These are phyloP conservation scores for Pseudomugil tenellus DNA, from an alignment of 2,797 vertebrate genomes.

Conservation along the genomic window DNA sequence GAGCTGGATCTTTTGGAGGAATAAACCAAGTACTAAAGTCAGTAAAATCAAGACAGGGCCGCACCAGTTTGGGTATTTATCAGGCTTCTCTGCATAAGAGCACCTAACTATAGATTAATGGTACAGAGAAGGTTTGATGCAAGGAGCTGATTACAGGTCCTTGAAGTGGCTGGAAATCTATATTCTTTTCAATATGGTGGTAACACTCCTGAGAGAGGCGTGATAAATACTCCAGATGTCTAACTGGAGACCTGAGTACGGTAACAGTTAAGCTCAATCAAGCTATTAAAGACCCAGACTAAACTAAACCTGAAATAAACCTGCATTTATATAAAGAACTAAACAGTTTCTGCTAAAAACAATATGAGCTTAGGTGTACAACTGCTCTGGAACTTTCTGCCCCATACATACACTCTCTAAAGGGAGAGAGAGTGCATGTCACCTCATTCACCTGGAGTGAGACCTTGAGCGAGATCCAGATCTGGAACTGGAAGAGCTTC, in stretches of 20 bases:
- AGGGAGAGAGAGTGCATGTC: conserved; percentile 89
- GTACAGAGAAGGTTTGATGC: background rate
- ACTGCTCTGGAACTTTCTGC: conserved; percentile 67
- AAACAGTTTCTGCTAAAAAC: conserved; percentile 20
- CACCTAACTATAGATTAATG: conserved; percentile 1
- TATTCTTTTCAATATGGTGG: background rate
- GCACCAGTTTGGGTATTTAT: conserved; percentile 61
- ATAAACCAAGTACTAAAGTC: conserved; percentile 89
- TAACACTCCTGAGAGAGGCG: conserved; percentile 43
- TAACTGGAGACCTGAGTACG: conserved; percentile 27
- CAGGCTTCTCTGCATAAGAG: conserved; percentile 61
- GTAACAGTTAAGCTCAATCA: conserved; percentile 10
- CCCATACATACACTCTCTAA: conserved; percentile 86
- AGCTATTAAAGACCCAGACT: background rate
- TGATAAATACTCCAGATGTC: conserved; percentile 57
- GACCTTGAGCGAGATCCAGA: conserved; percentile 96
- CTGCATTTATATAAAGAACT: background rate
- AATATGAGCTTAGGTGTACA: conserved; percentile 35
- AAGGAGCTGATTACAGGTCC: background rate
- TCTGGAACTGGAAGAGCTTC: conserved; percentile 97
- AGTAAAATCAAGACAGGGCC: conserved; percentile 64
- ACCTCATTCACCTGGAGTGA: conserved; percentile 99
- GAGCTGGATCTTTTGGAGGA: conserved; percentile 99
- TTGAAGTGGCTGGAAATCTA: background rate
- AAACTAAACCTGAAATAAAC: background rate